Percentiles rank a stretch among this genome's conserved stretches.
These are phyloP conservation scores for Betta splendens DNA, from an alignment of 2,797 vertebrate genomes.

Conservation along the genomic window DNA sequence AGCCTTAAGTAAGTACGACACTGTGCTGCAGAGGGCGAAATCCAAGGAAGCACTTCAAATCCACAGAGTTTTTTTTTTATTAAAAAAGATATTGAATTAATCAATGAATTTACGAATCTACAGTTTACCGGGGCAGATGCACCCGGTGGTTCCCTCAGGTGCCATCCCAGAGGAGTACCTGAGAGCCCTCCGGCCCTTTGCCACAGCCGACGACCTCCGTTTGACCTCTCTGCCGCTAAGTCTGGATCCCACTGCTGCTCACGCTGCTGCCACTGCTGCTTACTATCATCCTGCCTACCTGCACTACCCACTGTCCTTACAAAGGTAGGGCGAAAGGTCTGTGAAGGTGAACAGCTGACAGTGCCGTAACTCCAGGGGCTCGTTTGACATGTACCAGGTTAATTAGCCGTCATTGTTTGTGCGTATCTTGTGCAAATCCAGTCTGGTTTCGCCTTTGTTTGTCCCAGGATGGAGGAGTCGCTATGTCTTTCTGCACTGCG, in stretches of 20 bases:
- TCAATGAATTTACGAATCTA: constrained; percentile 2
- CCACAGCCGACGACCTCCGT: constrained; percentile 90
- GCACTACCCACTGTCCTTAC: constrained; percentile 83
- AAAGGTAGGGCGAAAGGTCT: constrained; percentile 54
- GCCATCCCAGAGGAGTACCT: constrained; percentile 90
- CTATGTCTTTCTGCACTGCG: constrained; percentile 91
- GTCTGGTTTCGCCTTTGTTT: constrained; percentile 19
- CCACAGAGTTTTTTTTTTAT: not conserved
- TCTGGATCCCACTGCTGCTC: constrained; percentile 84
- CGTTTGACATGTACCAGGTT: no score
- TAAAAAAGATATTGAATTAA: not conserved
- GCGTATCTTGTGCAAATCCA: constrained; percentile 5
- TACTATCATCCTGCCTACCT: constrained; percentile 90
- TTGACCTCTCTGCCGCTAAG: constrained; percentile 88
- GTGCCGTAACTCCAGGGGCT: no score
- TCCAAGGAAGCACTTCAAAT: not conserved
- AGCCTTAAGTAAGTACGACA: constrained; percentile 84
- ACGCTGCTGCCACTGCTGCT: constrained; percentile 74
- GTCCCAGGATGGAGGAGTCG: constrained; percentile 92
- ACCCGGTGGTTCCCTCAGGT: constrained; percentile 79
- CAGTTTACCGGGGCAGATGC: constrained; percentile 91
- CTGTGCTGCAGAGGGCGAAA: not conserved
- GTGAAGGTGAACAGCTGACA: no score
- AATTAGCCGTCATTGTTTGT: no score
- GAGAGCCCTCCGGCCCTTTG: constrained; percentile 90